Evolutionary conservation across 1,140 invertebrate species (phyloP).

Genomic region (Sarcophaga bullata): DNA sequence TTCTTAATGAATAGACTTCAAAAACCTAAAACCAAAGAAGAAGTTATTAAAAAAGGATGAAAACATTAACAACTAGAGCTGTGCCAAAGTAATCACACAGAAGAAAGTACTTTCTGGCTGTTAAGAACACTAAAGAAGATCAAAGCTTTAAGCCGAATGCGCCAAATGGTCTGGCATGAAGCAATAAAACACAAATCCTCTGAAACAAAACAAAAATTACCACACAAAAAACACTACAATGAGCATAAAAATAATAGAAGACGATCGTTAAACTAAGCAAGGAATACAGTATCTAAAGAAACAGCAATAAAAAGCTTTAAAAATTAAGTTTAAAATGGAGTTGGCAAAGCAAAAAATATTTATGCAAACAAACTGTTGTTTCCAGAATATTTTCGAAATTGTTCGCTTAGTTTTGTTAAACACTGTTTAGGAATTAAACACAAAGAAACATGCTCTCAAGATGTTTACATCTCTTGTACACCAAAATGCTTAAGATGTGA

Average conservation of each 20-base stretch:
- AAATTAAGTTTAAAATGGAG: background rate
- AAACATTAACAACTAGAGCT: constrained; percentile 53
- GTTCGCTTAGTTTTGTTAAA: background rate
- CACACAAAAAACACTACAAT: too few species aligned
- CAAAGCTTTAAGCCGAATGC: constrained; percentile 58
- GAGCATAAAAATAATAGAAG: background rate
- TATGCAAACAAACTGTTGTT: background rate
- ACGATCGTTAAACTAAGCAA: too few species aligned
- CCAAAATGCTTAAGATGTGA: constrained; percentile 48
- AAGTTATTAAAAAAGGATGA: too few species aligned
- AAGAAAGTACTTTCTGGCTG: background rate
- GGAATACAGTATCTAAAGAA: background rate
- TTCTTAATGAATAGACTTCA: too few species aligned
- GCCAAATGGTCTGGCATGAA: constrained; percentile 46
- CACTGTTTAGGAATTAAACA: background rate
- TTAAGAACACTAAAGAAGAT: constrained; percentile 55
- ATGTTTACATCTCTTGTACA: background rate
- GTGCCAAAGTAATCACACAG: constrained; percentile 56
- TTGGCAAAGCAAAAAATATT: too few species aligned
- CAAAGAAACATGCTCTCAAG: background rate
- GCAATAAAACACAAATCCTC: too few species aligned
- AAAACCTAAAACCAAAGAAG: too few species aligned
- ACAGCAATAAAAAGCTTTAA: background rate
- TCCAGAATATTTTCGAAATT: background rate
- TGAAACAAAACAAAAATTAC: too few species aligned